Evolutionary conservation across 2,888 invertebrate genomes (phyloP), one percentile per base, ranked within the genome.

Genomic region (Cantharis rustica): DNA sequence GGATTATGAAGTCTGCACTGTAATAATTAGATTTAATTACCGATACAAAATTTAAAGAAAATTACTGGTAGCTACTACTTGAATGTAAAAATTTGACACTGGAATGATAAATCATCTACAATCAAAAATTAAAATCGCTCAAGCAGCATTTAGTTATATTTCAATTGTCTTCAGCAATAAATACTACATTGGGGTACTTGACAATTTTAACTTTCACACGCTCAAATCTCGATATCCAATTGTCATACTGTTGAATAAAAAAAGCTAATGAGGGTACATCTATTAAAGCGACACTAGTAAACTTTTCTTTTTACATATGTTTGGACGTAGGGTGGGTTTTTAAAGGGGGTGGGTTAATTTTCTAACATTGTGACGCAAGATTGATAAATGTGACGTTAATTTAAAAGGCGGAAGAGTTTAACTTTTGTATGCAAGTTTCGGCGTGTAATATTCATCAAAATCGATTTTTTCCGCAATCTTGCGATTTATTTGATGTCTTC

Each of bases 361-460:
- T 82, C 83, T 83, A 84, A 84, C 86, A 83, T 86, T 86, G 85
- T 85, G 85, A 85, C 84, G 82, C 79, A 83, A 84, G 85, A 86
- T 86, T 87, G 87, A 87, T 87, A 86, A 86, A 87, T 87, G 86
- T 83, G 85, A 85, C 85, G 82, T 86, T 87, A 87, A 87, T 87
- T 86, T 84, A 76, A 84, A 81, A 84, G 87, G 87, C 86, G 86
- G 84, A 83, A 79, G 80, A 23, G 64, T 71, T 71, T 64, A 64
- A n/a, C 69, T 72, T 77, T 68, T 76, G 69, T 68, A 68, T 71
- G 69, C 71, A 76, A 72, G 71, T 71, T 66, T 70, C 26, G 61
- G 68, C 72, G 69, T 72, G 66, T 75, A 72, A 75, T 75, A 63
- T 31, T 69, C n/a, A 64, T 64, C 16, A 5, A 16, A 2, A 64